phyloP scores from a whole-genome alignment of 2,113 vertebrate genomes.

The Hemichromis elongatus region DNA sequence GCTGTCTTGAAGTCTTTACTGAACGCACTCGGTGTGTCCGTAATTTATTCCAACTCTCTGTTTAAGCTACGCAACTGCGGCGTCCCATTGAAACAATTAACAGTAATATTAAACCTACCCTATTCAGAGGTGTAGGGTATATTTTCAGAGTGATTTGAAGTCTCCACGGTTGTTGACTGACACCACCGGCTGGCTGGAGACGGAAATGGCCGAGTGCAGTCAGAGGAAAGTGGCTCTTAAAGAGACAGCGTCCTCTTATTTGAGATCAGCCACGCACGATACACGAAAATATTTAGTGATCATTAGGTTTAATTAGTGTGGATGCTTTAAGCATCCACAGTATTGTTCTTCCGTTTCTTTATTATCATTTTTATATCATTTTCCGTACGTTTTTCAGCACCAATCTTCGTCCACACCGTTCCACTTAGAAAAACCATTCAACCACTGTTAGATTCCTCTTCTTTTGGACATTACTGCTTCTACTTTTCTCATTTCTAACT shows the following conservation, averaged over 20 bases:
- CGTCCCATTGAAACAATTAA: background rate
- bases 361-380: too few species aligned
- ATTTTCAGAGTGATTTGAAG: conserved; percentile 38
- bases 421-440: too few species aligned
- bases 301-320: too few species aligned
- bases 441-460: too few species aligned
- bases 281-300: background rate
- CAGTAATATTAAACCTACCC: conserved; percentile 61
- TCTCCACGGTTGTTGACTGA: conserved; percentile 67
- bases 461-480: too few species aligned
- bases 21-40: background rate
- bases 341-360: too few species aligned
- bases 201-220: conserved; percentile 62
- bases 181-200: conserved; percentile 65
- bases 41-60: fast-evolving
- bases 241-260: conserved; percentile 34
- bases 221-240: conserved; percentile 52
- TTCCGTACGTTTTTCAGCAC: too few species aligned
- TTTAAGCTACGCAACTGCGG: background rate
- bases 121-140: conserved; percentile 19
- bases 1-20: background rate
- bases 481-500: too few species aligned
- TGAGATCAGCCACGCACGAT: background rate
- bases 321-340: too few species aligned
- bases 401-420: too few species aligned